phyloP scores from a whole-genome alignment of 2,888 invertebrate species.

The Bugulina stolonifera region DNA sequence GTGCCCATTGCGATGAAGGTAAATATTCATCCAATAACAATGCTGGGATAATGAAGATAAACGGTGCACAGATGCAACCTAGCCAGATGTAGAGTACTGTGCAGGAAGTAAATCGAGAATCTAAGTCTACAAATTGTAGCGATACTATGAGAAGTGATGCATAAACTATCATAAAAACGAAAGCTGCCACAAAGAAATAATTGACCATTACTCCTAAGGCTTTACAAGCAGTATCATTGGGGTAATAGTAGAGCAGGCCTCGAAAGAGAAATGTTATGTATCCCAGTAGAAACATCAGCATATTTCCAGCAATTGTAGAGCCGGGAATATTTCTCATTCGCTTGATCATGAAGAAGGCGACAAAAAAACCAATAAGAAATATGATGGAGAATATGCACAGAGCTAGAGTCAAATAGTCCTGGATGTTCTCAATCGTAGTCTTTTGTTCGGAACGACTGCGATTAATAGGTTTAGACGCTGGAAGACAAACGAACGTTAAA shows the following conservation, averaged over 20 bases:
- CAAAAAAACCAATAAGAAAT: background rate
- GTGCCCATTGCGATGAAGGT: background rate
- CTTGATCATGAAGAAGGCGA: slow-evolving; percentile 11
- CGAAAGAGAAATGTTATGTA: background rate
- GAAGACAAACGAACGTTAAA: background rate
- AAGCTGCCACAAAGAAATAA: slow-evolving; percentile 19
- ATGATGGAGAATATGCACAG: slow-evolving; percentile 4
- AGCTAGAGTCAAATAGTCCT: background rate
- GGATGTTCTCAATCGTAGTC: background rate
- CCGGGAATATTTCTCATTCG: slow-evolving; percentile 24
- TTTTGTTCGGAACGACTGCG: background rate
- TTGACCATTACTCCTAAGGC: background rate
- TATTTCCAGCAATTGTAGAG: slow-evolving; percentile 6
- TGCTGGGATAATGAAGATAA: background rate
- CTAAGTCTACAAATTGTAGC: slow-evolving; percentile 5
- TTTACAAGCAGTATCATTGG: background rate
- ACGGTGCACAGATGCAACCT: background rate
- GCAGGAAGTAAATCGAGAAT: slow-evolving; percentile 1
- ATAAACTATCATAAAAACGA: slow-evolving; percentile 13
- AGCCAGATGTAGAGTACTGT: background rate
- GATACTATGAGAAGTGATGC: background rate
- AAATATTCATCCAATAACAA: background rate
- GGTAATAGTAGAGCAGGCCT: background rate
- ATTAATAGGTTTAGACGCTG: background rate
- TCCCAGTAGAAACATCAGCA: slow-evolving; percentile 10